Evolutionary conservation across 2,797 vertebrate species (phyloP).

Genomic region (Emys orbicularis): DNA sequence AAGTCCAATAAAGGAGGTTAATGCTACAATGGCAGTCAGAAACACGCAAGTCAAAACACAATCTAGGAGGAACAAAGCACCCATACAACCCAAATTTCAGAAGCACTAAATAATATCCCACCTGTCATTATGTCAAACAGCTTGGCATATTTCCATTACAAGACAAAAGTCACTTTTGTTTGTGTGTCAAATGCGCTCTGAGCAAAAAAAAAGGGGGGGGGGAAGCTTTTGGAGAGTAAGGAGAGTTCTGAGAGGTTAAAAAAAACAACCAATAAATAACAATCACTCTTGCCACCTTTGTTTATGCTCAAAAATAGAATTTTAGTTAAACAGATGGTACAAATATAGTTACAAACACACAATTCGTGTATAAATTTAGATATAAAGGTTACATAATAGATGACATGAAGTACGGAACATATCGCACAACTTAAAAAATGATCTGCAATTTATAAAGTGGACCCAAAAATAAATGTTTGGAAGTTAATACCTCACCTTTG

Average conservation of each 20-base stretch:
- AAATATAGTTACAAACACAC: slow-evolving; percentile 65
- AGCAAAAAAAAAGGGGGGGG: slow-evolving; percentile 56
- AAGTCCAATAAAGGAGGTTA: slow-evolving; percentile 83
- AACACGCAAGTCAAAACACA: slow-evolving; percentile 89
- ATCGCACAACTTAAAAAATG: slow-evolving; percentile 51
- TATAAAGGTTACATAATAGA: slow-evolving; percentile 57
- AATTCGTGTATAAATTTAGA: slow-evolving; percentile 61
- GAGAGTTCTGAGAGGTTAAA: slow-evolving; percentile 62
- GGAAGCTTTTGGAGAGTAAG: slow-evolving; percentile 59
- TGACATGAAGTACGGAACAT: slow-evolving; percentile 59
- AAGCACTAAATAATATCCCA: slow-evolving; percentile 82
- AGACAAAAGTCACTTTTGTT: slow-evolving; percentile 86
- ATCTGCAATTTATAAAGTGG: slow-evolving; percentile 45
- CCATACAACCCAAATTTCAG: slow-evolving; percentile 75
- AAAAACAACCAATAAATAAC: slow-evolving; percentile 70
- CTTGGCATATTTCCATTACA: slow-evolving; percentile 76
- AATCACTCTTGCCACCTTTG: slow-evolving; percentile 42
- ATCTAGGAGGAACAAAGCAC: slow-evolving; percentile 84
- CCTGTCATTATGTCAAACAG: slow-evolving; percentile 81
- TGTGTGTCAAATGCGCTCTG: slow-evolving; percentile 68
- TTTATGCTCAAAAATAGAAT: slow-evolving; percentile 64
- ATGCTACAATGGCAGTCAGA: slow-evolving; percentile 84
- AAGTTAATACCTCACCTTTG: slow-evolving; percentile 22
- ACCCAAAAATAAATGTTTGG: slow-evolving; percentile 45
- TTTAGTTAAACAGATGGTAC: slow-evolving; percentile 63